Base-by-base conservation (phyloP, 2,888 invertebrate genomes). In the Oligia latruncula region DNA sequence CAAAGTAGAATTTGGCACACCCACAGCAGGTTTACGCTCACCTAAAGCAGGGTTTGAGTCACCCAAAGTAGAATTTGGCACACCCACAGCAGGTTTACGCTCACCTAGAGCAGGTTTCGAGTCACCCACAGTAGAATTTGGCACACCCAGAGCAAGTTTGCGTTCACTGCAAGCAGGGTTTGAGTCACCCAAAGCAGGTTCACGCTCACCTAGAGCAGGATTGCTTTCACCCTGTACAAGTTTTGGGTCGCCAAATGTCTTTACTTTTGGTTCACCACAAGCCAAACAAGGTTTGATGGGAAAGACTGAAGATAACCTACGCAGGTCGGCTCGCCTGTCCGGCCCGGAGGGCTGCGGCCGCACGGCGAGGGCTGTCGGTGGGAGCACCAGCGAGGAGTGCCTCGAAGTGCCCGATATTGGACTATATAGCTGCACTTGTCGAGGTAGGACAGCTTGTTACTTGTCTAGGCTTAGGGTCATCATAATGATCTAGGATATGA, bases 391-490 rank as follows among this genome's bases (percentile, higher is more conserved):
- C 20, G 66, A 60, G 2, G 77, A 74, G 2, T 9, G n/a, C n/a
- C 15, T 8, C 0, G 62, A 8, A 6, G 11, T 9, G 29, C 52
- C 52, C 1, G 86, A 88, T 8, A 83, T 91, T 58, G 93, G 91
- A 29, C 80, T 92, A 1, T 93, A 92, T 71, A 92, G 64, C 71
- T 95, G 95, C 77, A 93, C 92, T 13, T 95, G 95, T 87, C 92
- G 92, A 92, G 95, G 95, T 95, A 77, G 43, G 71, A n/a, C 4
- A 40, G 17, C n/a, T 62, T 62, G 20, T n/a, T n/a, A 62, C 4
- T 71, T 43, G 40, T 11, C n/a, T 43, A n/a, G 3, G n/a, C n/a
- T 40, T 58, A 40, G 11, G 40, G 40, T 29, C 1, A 13, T 49
- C 13, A 13, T 49, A 49, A 49, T 49, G 49, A 49, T 49, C 0